Evolutionary conservation across 2,888 invertebrate genomes (phyloP), one percentile per base, ranked within the genome.

Genomic region (Phyllotreta striolata): DNA sequence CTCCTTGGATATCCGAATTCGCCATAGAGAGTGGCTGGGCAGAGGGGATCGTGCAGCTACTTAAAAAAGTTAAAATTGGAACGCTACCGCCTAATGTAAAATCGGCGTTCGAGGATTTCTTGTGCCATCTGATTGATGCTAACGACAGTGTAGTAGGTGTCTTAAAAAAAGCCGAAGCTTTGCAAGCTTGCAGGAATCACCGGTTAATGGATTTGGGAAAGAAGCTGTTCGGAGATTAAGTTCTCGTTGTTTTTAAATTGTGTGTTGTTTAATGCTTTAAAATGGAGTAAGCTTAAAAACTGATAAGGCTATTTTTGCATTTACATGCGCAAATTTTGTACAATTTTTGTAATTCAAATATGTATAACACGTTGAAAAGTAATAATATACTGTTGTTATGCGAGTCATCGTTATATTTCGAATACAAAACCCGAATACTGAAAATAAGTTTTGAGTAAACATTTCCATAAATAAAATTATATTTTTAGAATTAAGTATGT

Each of bases 21-120:
- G 91, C 93, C 3, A 89, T 95, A 65, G 95, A 95, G 75, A 94
- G 94, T 78, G 95, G 95, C n/a, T 96, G 95, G 94, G 91, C 93
- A 3, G 90, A 93, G 78, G 95, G 94, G 8, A 94, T 95, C 61
- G 85, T 93, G 56, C 89, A 90, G 74, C 91, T 91, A 72, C 84
- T 96, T 70, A 88, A 88, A 68, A 91, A 92, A 82, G 93, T 95
- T 0, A 92, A 91, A 82, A 86, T 91, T 72, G 93, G 93, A 57
- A 89, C 91, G 1, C 83, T 95, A 54, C 91, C 91, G 39, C 88
- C 91, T 0, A 94, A 93, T 80, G 90, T 94, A 0, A 93, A 94
- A 77, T 92, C 92, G 34, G 95, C 95, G 35, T 95, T 92, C 82
- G 95, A 95, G 82, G 95, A 95, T 82, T 91, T 95, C 79, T 83